Base-by-base conservation (phyloP, 53 echinoderm and acorn worm species). In the Stichopus horrens region DNA sequence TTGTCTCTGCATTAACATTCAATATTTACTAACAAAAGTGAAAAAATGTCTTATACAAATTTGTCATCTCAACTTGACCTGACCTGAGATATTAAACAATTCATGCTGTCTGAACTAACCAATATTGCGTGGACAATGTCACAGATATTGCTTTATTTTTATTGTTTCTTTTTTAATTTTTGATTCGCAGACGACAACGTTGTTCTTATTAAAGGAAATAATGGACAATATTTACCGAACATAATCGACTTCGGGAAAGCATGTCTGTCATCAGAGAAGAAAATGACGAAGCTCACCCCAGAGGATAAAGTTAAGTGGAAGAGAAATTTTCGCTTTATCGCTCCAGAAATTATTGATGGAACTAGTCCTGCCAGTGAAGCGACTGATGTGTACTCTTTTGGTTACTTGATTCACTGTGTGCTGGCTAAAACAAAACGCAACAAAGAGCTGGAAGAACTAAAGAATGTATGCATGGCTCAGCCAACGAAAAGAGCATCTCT, bases 181-280 rank as follows among this genome's bases (percentile, higher is more conserved):
- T 77, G 13, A 5, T 23, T 6, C 23, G 51, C 77, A 77, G 77
- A 20, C 5, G 23, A 77, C 23, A 77, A 77, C 77, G 23, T 77
- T 21, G 77, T 77, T 5, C 22, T 77, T 13, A 5, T 21, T 9
- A 13, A 11, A 23, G 77, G 51, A 5, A 9, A 14, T 14, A 9
- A 77, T 20, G 77, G 23, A 52, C 11, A 11, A 4, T 5, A 7
- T 77, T 5, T 9, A 11, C 77, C 77, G 5, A 23, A 23, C 19
- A 77, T 77, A 5, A 52, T 77, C 23, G 77, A 77, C 52, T 77
- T 77, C 22, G 77, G 77, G 9, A 77, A 77, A 77, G 77, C 77
- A 5, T 77, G 77, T 77, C 8, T 6, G 5, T 23, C 52, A 5
- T 23, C 23, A 23, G 20, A 77, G 51, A 23, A n/a, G 77, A 77